Conservation (phyloP, 1,140 invertebrate genomes). For the Drusus annulatus region DNA sequence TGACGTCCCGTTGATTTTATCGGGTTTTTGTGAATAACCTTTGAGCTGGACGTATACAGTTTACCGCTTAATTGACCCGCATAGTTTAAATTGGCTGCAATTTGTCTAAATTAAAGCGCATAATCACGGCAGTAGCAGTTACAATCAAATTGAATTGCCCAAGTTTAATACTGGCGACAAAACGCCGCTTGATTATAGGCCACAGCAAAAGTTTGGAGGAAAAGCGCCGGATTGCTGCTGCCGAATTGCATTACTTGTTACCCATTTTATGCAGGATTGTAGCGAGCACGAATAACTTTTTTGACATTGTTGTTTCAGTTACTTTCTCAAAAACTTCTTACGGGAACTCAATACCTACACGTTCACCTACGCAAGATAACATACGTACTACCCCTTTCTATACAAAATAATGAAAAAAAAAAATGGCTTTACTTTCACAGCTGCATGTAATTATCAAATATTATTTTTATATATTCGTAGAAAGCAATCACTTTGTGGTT, state of each 20-base stretch:
- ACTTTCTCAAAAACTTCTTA: no score
- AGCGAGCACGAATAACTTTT: no score
- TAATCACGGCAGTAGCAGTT: slow-evolving; percentile 33
- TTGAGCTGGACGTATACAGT: slow-evolving; percentile 8
- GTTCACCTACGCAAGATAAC: no score
- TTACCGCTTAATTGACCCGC: slow-evolving; percentile 52
- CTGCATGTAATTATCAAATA: no score
- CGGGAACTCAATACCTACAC: no score
- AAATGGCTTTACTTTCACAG: no score
- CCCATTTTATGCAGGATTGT: no score
- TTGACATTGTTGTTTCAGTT: no score
- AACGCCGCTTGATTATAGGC: slow-evolving; percentile 2
- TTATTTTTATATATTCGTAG: no score
- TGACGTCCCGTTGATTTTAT: slow-evolving; percentile 29
- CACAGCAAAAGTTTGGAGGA: neutral
- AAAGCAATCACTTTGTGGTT: no score
- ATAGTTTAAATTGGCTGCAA: slow-evolving; percentile 47
- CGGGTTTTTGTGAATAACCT: slow-evolving; percentile 29
- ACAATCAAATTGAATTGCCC: slow-evolving; percentile 22
- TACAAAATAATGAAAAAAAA: no score
- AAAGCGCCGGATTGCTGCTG: neutral
- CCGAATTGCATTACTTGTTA: neutral
- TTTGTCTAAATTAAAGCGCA: slow-evolving; percentile 48
- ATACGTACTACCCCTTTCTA: no score
- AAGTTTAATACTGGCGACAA: slow-evolving; percentile 13